These are phyloP conservation scores for Nephrotoma guestfalica DNA, from an alignment of 2,888 invertebrate species.

Conservation along the genomic window DNA sequence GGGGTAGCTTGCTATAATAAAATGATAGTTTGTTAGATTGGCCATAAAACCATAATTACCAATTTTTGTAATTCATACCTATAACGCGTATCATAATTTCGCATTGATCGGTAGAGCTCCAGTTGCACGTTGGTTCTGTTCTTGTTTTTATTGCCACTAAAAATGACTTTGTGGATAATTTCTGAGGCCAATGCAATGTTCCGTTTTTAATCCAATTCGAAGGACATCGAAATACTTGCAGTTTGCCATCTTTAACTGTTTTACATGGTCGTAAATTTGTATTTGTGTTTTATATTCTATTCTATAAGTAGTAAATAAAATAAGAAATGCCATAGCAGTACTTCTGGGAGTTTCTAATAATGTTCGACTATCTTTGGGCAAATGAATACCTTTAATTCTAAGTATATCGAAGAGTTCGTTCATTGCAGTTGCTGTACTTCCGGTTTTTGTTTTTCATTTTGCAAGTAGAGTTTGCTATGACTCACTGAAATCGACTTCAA, in stretches of 20 bases:
- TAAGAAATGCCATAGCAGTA: background rate
- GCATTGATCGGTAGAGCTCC: background rate
- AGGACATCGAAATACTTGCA: background rate
- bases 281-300: background rate
- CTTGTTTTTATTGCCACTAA: background rate
- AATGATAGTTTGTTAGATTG: background rate
- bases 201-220: background rate
- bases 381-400: background rate
- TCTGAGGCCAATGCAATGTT: too few species aligned
- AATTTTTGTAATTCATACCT: background rate
- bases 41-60: background rate
- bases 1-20: background rate
- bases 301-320: background rate
- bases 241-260: background rate
- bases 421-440: background rate
- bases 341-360: background rate
- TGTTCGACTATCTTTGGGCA: background rate
- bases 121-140: background rate
- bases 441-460: background rate
- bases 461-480: background rate
- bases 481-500: background rate
- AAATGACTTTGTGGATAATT: background rate
- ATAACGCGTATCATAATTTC: background rate
- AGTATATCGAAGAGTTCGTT: background rate
- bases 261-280: background rate